Base-by-base conservation (phyloP, 2,797 vertebrate species). In the Oceanodroma leucorhoa region DNA sequence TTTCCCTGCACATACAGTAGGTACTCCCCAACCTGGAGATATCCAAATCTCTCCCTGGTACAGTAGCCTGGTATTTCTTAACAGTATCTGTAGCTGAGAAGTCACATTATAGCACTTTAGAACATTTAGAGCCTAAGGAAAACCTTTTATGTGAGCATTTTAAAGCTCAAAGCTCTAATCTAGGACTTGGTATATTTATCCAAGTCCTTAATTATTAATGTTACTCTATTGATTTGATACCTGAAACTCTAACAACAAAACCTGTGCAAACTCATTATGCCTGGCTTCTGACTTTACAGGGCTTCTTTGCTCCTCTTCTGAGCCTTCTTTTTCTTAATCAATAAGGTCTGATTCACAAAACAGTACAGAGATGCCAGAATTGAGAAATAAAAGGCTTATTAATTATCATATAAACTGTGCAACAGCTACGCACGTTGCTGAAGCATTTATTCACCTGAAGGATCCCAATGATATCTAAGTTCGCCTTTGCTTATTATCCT, bases 141-240 rank as follows among this genome's bases (percentile, higher is more conserved):
- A 96, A 91, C 48, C 94, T 97, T 97, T 94, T 95, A 96, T 95
- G 90, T 69, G 92, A 96, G 93, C 97, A 96, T 97, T 98, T 97
- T 97, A 95, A 97, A 98, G 93, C 97, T 97, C 92, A 93, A 96
- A 97, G 95, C 96, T 97, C 97, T 98, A 97, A 97, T 97, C 97
- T 96, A 94, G 76, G 93, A 97, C 97, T 96, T 97, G 96, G 96
- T 98, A 97, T 98, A 98, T 98, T 98, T 98, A 98, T 97, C 97
- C 91, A 95, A 65, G 83, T 93, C 89, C 85, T 98, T 95, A 97
- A 98, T 98, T 97, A 98, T 97, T 98, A 98, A 98, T 95, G 88
- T 94, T 96, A 88, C 89, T 95, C 69, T 97, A 98, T 98, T 96
- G 98, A 98, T 97, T 96, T 75, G 96, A 97, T 97, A 97, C 91